Evolutionary conservation across 2,888 invertebrate genomes (phyloP).

Genomic region (Mimachlamys varia): DNA sequence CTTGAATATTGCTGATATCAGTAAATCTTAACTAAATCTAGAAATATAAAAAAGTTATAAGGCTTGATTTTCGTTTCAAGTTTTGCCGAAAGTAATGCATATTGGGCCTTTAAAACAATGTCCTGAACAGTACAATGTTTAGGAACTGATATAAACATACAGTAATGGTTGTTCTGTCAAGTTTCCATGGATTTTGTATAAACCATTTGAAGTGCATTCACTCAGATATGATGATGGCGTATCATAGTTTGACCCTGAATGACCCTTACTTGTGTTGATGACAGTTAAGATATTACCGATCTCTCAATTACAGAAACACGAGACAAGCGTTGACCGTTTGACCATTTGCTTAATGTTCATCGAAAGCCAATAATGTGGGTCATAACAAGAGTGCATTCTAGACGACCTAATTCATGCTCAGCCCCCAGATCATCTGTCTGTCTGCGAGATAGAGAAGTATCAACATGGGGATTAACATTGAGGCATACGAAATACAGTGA

Average conservation of each 20-base stretch:
- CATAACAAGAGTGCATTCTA: background rate
- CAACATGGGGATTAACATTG: background rate
- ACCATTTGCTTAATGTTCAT: background rate
- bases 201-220: background rate
- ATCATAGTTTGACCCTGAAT: background rate
- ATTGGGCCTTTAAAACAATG: too few relatives aligned
- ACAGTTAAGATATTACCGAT: background rate
- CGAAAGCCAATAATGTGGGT: background rate
- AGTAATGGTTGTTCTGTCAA: background rate
- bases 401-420: background rate
- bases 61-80: too few relatives aligned
- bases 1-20: too few relatives aligned
- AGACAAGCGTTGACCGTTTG: background rate
- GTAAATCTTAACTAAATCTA: too few relatives aligned
- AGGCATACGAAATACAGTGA: background rate
- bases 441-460: background rate
- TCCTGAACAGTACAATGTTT: too few relatives aligned
- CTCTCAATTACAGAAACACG: slow-evolving; percentile 4
- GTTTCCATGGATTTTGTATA: background rate
- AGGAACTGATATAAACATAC: background rate
- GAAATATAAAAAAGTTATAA: too few relatives aligned
- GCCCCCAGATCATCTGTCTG: background rate
- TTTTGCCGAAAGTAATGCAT: too few relatives aligned
- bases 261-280: background rate
- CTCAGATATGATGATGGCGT: background rate